Base-by-base conservation (phyloP, 2,113 vertebrate species). In the Nettapus auritus region DNA sequence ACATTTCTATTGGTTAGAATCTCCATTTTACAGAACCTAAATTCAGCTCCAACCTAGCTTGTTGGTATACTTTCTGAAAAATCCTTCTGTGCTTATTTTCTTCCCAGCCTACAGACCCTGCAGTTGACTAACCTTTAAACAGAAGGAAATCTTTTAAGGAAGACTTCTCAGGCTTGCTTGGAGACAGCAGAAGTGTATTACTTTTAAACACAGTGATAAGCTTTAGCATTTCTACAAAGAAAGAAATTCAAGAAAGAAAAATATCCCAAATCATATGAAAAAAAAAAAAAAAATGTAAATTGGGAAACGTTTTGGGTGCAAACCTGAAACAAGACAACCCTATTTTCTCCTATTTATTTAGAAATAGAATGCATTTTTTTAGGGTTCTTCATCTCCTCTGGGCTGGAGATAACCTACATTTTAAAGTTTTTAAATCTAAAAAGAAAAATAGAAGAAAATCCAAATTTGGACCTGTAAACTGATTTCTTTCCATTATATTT, bases 1-100 rank as follows among this genome's bases (percentile, higher is more conserved):
- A 95, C 74, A 89, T 92, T 96, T 95, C 66, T 86, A 74, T 90
- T 90, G 83, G 86, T 93, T 71, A 76, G 83, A 92, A 89, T 90
- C 86, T 94, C 96, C 53, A 66, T 87, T 96, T 96, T 64, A 50
- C 62, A 90, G 83, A 87, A 92, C 69, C 92, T 92, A 90, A 90
- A 94, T 95, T 95, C 74, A 84, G 74, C 25, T 84, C 40, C 76
- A 92, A 55, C 53, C 31, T 86, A 53, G 86, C 23, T 38, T 91
- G 14, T 42, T 78, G 36, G 22, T 91, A 22, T 79, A 55, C 29
- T 80, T 80, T 69, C 82, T 89, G n/a, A 88, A 90, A 93, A 77
- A 77, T 40, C 6, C 15, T 82, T 68, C 56, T 64, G 67, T 38
- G 52, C 50, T 6, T 38, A 66, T 71, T 86, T 84, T 78, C 79